Evolutionary conservation across 2,888 invertebrate genomes (phyloP), one percentile per base, ranked within the genome.

Genomic region (Lithophane leautieri): DNA sequence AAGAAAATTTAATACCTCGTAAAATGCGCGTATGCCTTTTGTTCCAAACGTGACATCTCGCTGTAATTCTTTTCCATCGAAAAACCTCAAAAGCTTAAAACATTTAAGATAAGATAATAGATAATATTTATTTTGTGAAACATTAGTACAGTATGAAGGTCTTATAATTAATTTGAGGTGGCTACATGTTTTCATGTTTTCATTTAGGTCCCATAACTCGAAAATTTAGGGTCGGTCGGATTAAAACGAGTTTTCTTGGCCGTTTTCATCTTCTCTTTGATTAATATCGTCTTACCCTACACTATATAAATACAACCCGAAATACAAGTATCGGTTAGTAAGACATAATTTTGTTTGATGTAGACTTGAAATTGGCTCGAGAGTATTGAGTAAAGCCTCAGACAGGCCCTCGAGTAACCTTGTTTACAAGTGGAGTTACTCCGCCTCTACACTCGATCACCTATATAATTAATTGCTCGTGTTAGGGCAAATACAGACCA

Each of bases 381-480:
- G 75, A 56, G 61, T 22, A 34, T 81, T 50, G 47, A 52, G 34
- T 56, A 66, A 76, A 81, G 76, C 69, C 70, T 67, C 58, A 54
- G 40, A 58, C 61, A 25, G 58, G 42, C 52, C 70, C 78, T 77
- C 52, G 14, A 77, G 70, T 44, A 65, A 69, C 62, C 67, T 68
- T 77, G 78, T 71, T 82, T 77, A 77, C 68, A 82, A 70, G 61
- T 62, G 19, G 40, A 66, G 60, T 68, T 63, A 19, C 58, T 44
- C 62, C 66, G 75, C 50, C 70, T 69, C 78, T 75, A 73, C 67
- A 77, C 70, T 76, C 68, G 65, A 77, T 83, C 76, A 79, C 79
- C 72, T 74, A 67, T 44, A 69, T 83, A 81, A 85, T 87, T 80
- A 81, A 85, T 86, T 85, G 80, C 66, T 76, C 68, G 47, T 81